phyloP scores from a whole-genome alignment of 2,888 invertebrate genomes.

The Heliconius erato region DNA sequence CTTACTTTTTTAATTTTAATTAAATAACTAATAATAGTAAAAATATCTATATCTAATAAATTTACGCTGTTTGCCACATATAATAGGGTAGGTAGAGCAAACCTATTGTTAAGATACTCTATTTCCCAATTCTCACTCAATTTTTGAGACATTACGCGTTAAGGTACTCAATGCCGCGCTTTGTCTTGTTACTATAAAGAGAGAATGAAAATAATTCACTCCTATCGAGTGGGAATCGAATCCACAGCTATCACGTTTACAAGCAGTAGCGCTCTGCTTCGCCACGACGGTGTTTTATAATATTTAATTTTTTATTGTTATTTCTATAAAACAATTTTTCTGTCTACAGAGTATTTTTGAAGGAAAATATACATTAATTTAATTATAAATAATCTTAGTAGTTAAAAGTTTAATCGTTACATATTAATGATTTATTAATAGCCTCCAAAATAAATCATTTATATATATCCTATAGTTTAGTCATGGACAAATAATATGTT shows the following conservation, averaged over 20 bases:
- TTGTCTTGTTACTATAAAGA: background rate
- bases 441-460: background rate
- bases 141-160: too few species aligned
- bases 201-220: background rate
- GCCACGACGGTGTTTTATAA: background rate
- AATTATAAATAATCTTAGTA: too few species aligned
- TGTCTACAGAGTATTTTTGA: too few species aligned
- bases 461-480: too few species aligned
- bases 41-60: too few species aligned
- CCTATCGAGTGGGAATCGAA: background rate
- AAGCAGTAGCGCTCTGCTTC: background rate
- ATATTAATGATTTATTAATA: background rate
- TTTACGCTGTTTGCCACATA: background rate
- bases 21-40: background rate
- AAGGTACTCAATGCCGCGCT: background rate
- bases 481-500: background rate
- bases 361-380: too few species aligned
- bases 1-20: background rate
- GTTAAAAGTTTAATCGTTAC: background rate
- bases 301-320: background rate
- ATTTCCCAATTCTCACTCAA: too few species aligned
- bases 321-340: background rate
- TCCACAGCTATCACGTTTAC: background rate
- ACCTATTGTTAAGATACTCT: background rate
- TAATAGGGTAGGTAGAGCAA: background rate